These are phyloP conservation scores for Bemisia tabaci DNA, from an alignment of 1,140 invertebrate species.

Conservation along the genomic window DNA sequence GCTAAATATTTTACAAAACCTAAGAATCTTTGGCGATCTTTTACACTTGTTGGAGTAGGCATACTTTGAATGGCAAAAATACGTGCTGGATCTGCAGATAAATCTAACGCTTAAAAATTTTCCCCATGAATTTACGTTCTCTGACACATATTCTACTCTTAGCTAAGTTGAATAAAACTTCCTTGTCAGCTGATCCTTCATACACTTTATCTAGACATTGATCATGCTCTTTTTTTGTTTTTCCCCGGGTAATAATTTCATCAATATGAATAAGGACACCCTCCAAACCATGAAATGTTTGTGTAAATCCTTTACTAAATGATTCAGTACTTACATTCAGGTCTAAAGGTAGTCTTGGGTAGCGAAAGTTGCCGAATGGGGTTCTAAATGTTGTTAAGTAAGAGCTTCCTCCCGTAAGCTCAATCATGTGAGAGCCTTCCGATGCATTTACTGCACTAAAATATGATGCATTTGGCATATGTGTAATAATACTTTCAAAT, in stretches of 20 bases:
- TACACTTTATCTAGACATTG: constrained; percentile 21
- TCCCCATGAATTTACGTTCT: constrained; percentile 2
- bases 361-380: constrained; percentile 4
- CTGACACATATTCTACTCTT: background rate
- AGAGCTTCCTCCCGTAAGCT: background rate
- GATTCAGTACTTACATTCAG: background rate
- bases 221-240: constrained; percentile 17
- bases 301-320: background rate
- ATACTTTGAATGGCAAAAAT: background rate
- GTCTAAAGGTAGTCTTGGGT: background rate
- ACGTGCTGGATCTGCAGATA: background rate
- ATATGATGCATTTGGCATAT: background rate
- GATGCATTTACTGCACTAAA: background rate
- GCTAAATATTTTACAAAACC: constrained; percentile 3
- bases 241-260: constrained; percentile 24
- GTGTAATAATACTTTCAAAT: background rate
- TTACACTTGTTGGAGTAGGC: background rate
- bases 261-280: constrained; percentile 20
- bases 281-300: background rate
- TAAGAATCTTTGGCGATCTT: constrained; percentile 6
- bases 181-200: constrained; percentile 5
- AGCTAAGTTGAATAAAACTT: background rate
- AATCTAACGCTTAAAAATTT: background rate
- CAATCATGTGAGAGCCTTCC: background rate
- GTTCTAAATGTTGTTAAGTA: background rate